Percentiles rank a stretch among this genome's conserved stretches.
Evolutionary conservation across 2,888 invertebrate genomes (phyloP).

Genomic region (Plagiodera versicolora): DNA sequence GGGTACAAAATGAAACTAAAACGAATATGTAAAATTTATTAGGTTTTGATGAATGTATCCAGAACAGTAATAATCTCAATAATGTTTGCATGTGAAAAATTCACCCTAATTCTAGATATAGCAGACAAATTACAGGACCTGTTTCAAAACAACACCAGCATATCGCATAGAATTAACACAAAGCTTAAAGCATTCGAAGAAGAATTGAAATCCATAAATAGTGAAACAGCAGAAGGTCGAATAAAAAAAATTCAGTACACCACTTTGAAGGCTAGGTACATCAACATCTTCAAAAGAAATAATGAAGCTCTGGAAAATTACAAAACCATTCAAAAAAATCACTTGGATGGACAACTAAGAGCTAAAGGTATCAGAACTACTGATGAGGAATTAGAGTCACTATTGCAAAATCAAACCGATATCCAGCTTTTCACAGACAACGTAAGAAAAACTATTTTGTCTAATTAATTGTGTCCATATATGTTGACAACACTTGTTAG

Average conservation of each 20-base stretch:
- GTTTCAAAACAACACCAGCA: constrained; percentile 43
- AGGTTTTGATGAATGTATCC: no score
- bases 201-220: constrained; percentile 33
- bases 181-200: constrained; percentile 43
- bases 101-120: constrained; percentile 31
- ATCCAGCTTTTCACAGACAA: constrained; percentile 58
- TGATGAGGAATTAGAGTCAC: constrained; percentile 52
- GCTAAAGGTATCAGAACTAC: constrained; percentile 50
- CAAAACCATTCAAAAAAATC: constrained; percentile 57
- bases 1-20: not conserved
- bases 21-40: not conserved
- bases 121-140: constrained; percentile 38
- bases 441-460: constrained; percentile 45
- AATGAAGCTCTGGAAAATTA: constrained; percentile 58
- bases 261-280: constrained; percentile 56
- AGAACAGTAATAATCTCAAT: no score
- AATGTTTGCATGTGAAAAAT: not conserved
- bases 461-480: no score
- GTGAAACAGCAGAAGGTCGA: constrained; percentile 45
- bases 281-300: constrained; percentile 59
- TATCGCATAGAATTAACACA: constrained; percentile 38
- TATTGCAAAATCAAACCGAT: constrained; percentile 53
- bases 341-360: constrained; percentile 61
- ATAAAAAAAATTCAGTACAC: constrained; percentile 58
- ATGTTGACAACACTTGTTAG: no score